phyloP scores from a whole-genome alignment of 1,140 invertebrate genomes.

The Magallana angulata region DNA sequence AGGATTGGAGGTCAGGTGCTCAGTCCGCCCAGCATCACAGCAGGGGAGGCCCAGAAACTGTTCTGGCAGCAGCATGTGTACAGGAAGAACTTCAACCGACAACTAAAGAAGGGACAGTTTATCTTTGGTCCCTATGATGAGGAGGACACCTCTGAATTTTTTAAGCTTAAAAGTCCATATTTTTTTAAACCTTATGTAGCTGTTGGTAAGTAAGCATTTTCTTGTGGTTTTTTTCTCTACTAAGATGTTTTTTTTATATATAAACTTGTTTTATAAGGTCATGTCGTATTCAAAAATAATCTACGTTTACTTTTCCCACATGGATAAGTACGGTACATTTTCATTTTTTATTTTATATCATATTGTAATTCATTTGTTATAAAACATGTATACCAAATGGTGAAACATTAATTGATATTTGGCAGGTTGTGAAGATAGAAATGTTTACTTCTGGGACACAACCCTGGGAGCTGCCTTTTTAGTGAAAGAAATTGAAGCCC shows the following conservation, averaged over 20 bases:
- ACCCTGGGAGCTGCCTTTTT: background rate
- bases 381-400: too few relatives aligned
- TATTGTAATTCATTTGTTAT: too few relatives aligned
- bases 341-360: too few relatives aligned
- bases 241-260: too few relatives aligned
- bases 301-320: too few relatives aligned
- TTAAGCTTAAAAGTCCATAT: constrained; percentile 18
- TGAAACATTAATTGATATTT: background rate
- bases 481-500: constrained; percentile 65
- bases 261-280: too few relatives aligned
- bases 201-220: background rate
- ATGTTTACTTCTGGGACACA: constrained; percentile 47
- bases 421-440: constrained; percentile 48
- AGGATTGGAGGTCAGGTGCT: background rate
- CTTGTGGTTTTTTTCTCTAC: too few relatives aligned
- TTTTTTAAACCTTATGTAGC: constrained; percentile 17
- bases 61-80: constrained; percentile 13
- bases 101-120: background rate
- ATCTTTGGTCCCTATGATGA: constrained; percentile 25
- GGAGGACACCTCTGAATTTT: background rate
- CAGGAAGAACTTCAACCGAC: background rate
- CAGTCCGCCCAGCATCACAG: background rate
- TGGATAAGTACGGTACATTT: too few relatives aligned
- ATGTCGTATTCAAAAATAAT: too few relatives aligned
- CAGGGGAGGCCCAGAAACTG: background rate